Base-by-base conservation (phyloP, 2,797 vertebrate species). In the Remorina albescens region DNA sequence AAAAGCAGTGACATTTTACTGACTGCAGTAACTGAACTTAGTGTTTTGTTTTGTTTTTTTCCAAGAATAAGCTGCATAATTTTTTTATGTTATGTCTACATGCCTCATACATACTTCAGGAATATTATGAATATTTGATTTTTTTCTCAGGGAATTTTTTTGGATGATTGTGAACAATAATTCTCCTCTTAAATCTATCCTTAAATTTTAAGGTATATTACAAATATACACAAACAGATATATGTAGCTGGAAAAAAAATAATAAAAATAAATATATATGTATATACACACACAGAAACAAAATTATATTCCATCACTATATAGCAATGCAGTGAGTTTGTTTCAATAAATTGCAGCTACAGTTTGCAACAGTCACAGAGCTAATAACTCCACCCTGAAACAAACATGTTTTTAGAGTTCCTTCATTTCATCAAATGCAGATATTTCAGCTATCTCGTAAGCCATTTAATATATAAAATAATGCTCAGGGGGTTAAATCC, bases 121-220 rank as follows among this genome's bases (percentile, higher is more conserved):
- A 32, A 63, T 4, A 0, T 15, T 9, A 66, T 71, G 2, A 59
- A 61, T 59, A 55, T 76, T 73, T 68, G 6, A 59, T 46, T 67
- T 39, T 32, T n/a, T 18, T 54, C 4, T 13, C 2, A 61, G 36
- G 28, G 6, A 41, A 1, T 16, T 59, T 25, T n/a, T 76, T 71
- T 50, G 2, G 8, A 8, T 47, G 5, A 71, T 36, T 32, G 47
- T 63, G 23, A 62, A 18, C 28, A 15, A n/a, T 41, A 3, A 51
- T 39, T 12, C 51, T 2, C 12, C 2, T 6, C 11, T 34, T n/a
- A 32, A 25, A 49, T 50, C 28, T 23, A 11, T 2, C 7, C 15
- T n/a, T 13, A 18, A 34, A 19, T 44, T 28, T 25, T 6, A 44
- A 44, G 25, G 25, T 3, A 26, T 8, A 3, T 19, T 8, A 34